Evolutionary conservation across 1,140 invertebrate genomes (phyloP), one percentile per base, ranked within the genome.

Genomic region (Globodera ellingtonae): DNA sequence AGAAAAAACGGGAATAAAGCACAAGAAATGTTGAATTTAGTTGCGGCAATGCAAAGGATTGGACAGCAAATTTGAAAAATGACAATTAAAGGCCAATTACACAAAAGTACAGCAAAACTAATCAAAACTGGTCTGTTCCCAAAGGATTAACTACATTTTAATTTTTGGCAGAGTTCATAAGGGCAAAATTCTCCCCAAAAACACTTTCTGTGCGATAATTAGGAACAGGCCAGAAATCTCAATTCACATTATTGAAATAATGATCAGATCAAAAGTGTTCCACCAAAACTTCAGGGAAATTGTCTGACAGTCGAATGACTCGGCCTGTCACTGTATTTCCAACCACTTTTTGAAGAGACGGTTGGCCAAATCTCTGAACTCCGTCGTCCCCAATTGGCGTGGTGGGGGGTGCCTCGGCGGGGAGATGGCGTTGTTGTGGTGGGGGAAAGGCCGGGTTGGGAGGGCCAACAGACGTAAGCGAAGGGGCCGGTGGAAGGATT

Each of bases 401-500:
- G 15, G 72, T 15, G 10, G 75, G 75, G 35, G 59, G 59, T 3
- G 75, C n/a, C 15, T 15, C 73, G 8, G 18, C 52, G 15, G 73
- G 47, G 8, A 10, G 62, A 6, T 74, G 52, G 62, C 62, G 44
- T 65, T 76, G 75, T 15, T 48, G 65, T 67, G 52, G 44, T 8
- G n/a, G 62, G 1, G 62, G 21, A 67, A 77, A 77, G 44, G 24
- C 7, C 13, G 69, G 72, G 66, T 80, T 73, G 6, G 15, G 47
- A 46, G 69, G 73, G 0, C 10, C 62, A 15, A 62, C 59, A 6
- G 79, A 78, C 0, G 72, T 73, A 7, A 80, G 44, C 18, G 79
- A 80, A 80, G 79, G 79, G 6, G 73, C 79, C n/a, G 79, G 79
- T 5, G 79, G 79, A 52, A 80, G 65, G 24, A 80, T 15, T 15